Base-by-base conservation (phyloP, 2,797 vertebrate species). In the Florisuga fusca region DNA sequence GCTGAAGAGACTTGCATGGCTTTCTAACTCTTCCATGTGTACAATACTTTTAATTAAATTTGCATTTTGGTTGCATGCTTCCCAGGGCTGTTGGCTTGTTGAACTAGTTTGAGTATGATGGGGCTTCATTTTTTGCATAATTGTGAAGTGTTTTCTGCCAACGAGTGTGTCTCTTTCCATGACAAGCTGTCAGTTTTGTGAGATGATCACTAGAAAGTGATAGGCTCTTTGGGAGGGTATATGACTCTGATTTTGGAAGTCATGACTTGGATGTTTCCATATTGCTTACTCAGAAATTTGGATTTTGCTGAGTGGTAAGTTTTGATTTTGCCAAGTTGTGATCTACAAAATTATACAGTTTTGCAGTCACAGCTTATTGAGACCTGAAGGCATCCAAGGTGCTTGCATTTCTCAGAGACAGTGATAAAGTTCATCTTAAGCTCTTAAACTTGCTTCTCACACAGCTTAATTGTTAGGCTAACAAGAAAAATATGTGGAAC, bases 1-100 rank as follows among this genome's bases (percentile, higher is more conserved):
- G n/a, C 58, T 75, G 63, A 81, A 76, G 36, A 66, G 55, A 36
- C 53, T 76, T 73, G 29, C 20, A 10, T 27, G 57, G 51, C 13
- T 14, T 31, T 76, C 41, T 61, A 38, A 48, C 88, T 95, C 74
- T 88, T 69, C 68, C 16, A 0, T 16, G 63, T 66, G 83, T 57
- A 51, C 53, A 71, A 29, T 84, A 73, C 38, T 84, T 90, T 83
- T 66, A 85, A 91, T 92, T 92, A 81, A 81, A 78, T 92, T 89
- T 92, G n/a, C 73, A 33, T 88, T 77, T 90, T 75, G 10, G 26
- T 72, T 89, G 38, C 54, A 10, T 2, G 2, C 91, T 92, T 90
- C 46, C 55, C 34, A 55, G 27, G n/a, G 3, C 71, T 90, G 55
- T 46, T 86, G 29, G 23, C 71, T 66, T 20, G 22, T 75, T 54